A percentile compares a stretch with the other conserved stretches of the same genome.
phyloP scores from a whole-genome alignment of 2,113 vertebrate species.

The Lophura nycthemera region DNA sequence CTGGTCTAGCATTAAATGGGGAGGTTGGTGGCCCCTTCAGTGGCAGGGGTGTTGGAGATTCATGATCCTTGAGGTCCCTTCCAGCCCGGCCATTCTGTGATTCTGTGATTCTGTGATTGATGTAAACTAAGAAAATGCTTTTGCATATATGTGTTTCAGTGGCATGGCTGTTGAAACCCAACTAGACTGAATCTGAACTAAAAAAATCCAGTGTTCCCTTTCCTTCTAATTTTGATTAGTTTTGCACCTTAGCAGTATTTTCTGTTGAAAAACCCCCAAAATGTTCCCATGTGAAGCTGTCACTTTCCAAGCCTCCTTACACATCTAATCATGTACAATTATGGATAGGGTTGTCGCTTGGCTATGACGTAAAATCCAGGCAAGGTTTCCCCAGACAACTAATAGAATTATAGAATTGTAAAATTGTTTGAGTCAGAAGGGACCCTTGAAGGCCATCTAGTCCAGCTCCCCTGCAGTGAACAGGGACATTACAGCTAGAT shows the following conservation, averaged over 20 bases:
- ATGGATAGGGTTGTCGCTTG: background rate
- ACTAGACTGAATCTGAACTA: background rate
- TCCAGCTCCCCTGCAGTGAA: too few relatives aligned
- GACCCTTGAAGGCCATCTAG: too few relatives aligned
- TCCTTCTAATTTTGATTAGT: background rate
- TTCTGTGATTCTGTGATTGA: background rate
- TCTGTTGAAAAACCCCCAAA: background rate
- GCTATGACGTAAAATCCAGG: background rate
- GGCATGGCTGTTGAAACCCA: background rate
- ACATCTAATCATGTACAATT: background rate
- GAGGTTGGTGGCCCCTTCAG: too few relatives aligned
- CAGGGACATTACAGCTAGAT: too few relatives aligned
- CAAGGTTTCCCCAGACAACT: background rate
- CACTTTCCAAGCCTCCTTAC: background rate
- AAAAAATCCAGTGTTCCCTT: background rate
- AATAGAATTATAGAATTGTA: too few relatives aligned
- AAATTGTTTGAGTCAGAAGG: too few relatives aligned
- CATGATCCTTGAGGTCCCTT: too few relatives aligned
- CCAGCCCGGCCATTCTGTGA: too few relatives aligned
- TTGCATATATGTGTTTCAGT: background rate
- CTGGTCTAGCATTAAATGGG: too few relatives aligned
- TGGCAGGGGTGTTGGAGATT: too few relatives aligned
- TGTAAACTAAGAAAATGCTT: background rate
- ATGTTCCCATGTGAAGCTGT: background rate
- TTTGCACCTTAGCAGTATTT: background rate